Base-by-base conservation (phyloP, 2,888 invertebrate genomes). In the Petrolisthes manimaculis region DNA sequence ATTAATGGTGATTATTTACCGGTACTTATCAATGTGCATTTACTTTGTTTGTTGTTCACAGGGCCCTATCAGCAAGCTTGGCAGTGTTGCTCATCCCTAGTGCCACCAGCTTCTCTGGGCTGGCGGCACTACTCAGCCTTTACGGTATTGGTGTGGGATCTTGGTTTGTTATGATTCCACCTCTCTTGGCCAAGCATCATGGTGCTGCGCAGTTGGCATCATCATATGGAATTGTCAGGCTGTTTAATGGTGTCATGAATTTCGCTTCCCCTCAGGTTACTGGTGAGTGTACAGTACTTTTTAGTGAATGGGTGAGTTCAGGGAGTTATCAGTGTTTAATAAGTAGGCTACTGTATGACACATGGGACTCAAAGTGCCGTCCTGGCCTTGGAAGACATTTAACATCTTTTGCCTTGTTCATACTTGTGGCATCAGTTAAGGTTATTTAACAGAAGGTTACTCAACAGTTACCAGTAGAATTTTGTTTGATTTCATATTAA, bases 111-210 rank as follows among this genome's bases (percentile, higher is more conserved):
- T 95, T 95, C 93, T 95, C 95, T 93, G 93, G 95, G 0, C 93
- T 96, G 71, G 95, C 95, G 5, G 93, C 95, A 4, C 95, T 95
- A 0, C 95, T 96, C 78, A 95, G 95, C 93, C 92, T 94, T 92
- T 96, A 96, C 92, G 96, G 96, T 0, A 93, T 96, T 0, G 96
- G 96, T 90, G 94, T 96, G 37, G 96, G 96, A 51, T 95, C 96
- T 92, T 96, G 96, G 96, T 96, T 96, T 93, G 94, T 96, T 3
- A 92, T 96, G 86, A 95, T 96, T 88, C 96, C 96, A 0, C 96
- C 96, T 1, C 93, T 96, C 21, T 93, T 96, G 74, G 96, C 96
- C 0, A 96, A 96, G 92, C 94, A 96, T 21, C 96, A 96, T 92
- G 96, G 96, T 3, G 95, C 95, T 0, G 95, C 96, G 77, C 94